phyloP scores from a whole-genome alignment of 2,888 invertebrate genomes.

The Eubasilissa splendida region DNA sequence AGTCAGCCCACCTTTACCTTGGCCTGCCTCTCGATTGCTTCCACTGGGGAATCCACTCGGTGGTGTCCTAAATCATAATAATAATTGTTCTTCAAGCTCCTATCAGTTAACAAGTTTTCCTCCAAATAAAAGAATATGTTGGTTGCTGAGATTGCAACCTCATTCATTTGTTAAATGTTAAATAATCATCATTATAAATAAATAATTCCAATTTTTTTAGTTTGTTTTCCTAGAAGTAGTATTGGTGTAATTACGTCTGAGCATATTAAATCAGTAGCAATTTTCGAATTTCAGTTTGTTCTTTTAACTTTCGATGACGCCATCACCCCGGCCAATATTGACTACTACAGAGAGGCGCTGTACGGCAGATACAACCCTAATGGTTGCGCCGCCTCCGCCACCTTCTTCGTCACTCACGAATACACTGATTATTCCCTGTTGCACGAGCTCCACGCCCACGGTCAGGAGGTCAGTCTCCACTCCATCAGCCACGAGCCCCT shows the following conservation, averaged over 20 bases:
- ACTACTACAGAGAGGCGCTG: conserved; percentile 72
- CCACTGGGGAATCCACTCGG: too few relatives aligned
- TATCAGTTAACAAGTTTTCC: too few relatives aligned
- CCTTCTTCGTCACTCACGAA: conserved; percentile 82
- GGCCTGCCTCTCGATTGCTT: too few relatives aligned
- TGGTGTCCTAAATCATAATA: too few relatives aligned
- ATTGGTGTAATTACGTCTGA: too few relatives aligned
- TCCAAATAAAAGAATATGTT: too few relatives aligned
- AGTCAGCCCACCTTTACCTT: too few relatives aligned
- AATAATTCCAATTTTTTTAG: conserved; percentile 63
- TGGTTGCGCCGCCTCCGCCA: conserved; percentile 75
- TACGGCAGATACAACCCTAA: conserved; percentile 75
- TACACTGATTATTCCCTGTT: conserved; percentile 80
- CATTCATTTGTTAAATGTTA: too few relatives aligned
- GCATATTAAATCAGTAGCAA: not conserved
- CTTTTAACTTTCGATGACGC: conserved; percentile 80
- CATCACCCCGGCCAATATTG: conserved; percentile 71
- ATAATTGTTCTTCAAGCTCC: too few relatives aligned
- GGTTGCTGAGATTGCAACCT: too few relatives aligned
- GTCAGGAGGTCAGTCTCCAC: conserved; percentile 81
- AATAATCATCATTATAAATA: too few relatives aligned
- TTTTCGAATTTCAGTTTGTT: conserved; percentile 72
- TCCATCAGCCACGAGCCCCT: conserved; percentile 75
- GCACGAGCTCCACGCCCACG: conserved; percentile 73
- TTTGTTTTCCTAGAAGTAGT: conserved; percentile 70